Evolutionary conservation across 2,888 invertebrate species (phyloP).

Genomic region (Drosophila atripex): DNA sequence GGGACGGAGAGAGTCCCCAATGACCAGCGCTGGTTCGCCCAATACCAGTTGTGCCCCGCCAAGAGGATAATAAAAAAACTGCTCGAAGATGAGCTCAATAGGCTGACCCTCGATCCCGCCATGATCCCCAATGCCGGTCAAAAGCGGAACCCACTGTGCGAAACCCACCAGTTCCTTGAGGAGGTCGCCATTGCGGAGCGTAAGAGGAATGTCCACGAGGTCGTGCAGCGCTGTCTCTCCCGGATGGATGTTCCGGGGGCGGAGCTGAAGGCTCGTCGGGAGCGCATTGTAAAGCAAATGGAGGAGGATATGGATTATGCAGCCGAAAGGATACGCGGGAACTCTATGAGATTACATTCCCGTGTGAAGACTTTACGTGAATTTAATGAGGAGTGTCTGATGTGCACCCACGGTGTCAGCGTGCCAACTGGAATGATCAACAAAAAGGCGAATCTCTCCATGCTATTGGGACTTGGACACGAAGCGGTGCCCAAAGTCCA

Average conservation of each 20-base stretch:
- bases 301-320: constrained; percentile 48
- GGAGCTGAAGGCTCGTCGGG: neutral
- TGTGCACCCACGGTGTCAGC: constrained; percentile 30
- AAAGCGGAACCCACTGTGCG: constrained; percentile 28
- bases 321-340: constrained; percentile 7
- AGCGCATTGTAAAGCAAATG: constrained; percentile 33
- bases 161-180: constrained; percentile 40
- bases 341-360: constrained; percentile 8
- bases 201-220: constrained; percentile 12
- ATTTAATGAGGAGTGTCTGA: constrained; percentile 23
- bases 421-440: neutral
- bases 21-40: constrained; percentile 62
- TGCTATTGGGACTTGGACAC: constrained; percentile 30
- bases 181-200: neutral
- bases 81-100: constrained; percentile 36
- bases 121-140: rapidly evolving
- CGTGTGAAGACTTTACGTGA: neutral
- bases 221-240: constrained; percentile 26
- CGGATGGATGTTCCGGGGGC: constrained; percentile 16
- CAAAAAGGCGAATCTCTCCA: constrained; percentile 5
- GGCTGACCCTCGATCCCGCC: constrained; percentile 13
- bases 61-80: constrained; percentile 54
- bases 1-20: constrained; percentile 43
- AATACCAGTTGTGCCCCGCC: constrained; percentile 49
- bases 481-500: neutral